Base-by-base conservation (phyloP, 2,797 vertebrate species). In the Melanotaenia trifasciata region DNA sequence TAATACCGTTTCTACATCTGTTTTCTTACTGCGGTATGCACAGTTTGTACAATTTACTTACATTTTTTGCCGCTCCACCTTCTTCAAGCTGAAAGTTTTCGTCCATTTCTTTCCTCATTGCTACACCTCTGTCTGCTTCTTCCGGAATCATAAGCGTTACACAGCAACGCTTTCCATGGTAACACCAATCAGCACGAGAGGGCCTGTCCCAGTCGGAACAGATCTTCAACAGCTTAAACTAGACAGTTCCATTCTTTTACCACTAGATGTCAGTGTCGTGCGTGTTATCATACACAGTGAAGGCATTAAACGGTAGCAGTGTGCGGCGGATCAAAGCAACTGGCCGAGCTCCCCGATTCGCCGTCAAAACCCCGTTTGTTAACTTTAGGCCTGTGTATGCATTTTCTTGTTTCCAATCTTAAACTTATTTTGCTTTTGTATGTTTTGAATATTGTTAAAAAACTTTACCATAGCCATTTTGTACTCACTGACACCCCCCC, bases 61-160 rank as follows among this genome's bases (percentile, higher is more conserved):
- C 95, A 76, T 81, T 92, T 86, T 92, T 95, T 0, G 69, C 54
- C 16, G 78, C 26, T 35, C 75, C 93, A 4, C 86, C 82, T 5
- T 96, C 92, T 74, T 87, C 87, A 24, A 95, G 71, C 33, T 94
- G 94, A 72, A 93, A 67, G 62, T 89, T 84, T 0, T 96, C 95
- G 22, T 96, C 96, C 96, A 97, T 98, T 51, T 87, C 71, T 81
- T 32, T 45, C 62, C 58, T 77, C 57, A 30, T 76, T 40, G 79
- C 82, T 64, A 3, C 32, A 32, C 73, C 86, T 73, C 3, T 14
- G 6, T 8, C 28, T 73, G 68, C 84, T 72, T 91, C 93, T 94
- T 95, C 95, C 95, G 91, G 94, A 63, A 81, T 56, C 33, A 70
- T 64, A 64, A 58, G 93, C 92, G 85, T 95, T 91, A 91, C 86